A percentile compares a stretch with the other conserved stretches of the same genome.
phyloP scores from a whole-genome alignment of 2,888 invertebrate genomes.

The Coenonympha glycerion region DNA sequence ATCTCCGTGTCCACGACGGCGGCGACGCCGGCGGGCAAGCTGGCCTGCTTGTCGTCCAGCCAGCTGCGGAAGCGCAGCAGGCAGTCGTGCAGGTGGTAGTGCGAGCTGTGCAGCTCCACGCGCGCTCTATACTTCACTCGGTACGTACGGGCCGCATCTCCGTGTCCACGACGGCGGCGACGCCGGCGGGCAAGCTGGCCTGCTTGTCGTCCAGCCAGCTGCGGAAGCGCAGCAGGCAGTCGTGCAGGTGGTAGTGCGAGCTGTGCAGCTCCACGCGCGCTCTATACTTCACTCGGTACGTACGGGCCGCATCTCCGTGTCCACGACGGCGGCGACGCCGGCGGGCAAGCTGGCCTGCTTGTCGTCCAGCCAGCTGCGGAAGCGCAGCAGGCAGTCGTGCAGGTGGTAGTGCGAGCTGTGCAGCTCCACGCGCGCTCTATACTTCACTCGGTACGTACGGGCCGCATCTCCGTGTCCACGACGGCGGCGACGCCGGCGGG shows the following conservation, averaged over 20 bases:
- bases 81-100: slow-evolving; percentile 90
- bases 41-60: slow-evolving; percentile 41
- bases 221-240: slow-evolving; percentile 87
- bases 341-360: slow-evolving; percentile 51
- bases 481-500: slow-evolving; percentile 74
- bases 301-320: slow-evolving; percentile 63
- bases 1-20: slow-evolving; percentile 75
- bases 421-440: not conserved
- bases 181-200: slow-evolving; percentile 60
- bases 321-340: slow-evolving; percentile 72
- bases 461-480: slow-evolving; percentile 64
- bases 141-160: slow-evolving; percentile 56
- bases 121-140: not conserved
- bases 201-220: slow-evolving; percentile 47
- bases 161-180: slow-evolving; percentile 71
- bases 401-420: slow-evolving; percentile 79
- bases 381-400: slow-evolving; percentile 90
- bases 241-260: slow-evolving; percentile 85
- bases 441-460: not conserved
- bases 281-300: not conserved
- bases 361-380: slow-evolving; percentile 66
- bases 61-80: slow-evolving; percentile 82
- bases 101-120: slow-evolving; percentile 23
- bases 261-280: not conserved
- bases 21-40: slow-evolving; percentile 65